phyloP scores from a whole-genome alignment of 2,113 vertebrate genomes.

The Gobio gobio region DNA sequence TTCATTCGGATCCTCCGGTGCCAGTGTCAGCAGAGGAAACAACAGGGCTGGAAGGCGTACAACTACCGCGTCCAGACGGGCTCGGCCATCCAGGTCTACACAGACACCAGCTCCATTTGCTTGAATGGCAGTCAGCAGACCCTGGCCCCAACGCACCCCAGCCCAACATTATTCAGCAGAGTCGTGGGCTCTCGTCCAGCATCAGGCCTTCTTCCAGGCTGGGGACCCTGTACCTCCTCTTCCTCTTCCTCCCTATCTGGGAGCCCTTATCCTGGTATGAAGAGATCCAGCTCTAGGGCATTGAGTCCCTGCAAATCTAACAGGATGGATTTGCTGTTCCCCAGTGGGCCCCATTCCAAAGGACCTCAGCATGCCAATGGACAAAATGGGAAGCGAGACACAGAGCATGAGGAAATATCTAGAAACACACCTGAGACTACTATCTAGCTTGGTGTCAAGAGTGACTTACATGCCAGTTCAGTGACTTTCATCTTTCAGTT shows the following conservation, averaged over 20 bases:
- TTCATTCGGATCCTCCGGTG: slow-evolving; percentile 91
- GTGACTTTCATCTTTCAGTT: background rate
- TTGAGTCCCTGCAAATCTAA: slow-evolving; percentile 32
- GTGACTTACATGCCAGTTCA: background rate
- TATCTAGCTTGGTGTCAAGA: slow-evolving; percentile 16
- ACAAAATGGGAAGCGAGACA: slow-evolving; percentile 31
- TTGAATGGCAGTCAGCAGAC: slow-evolving; percentile 90
- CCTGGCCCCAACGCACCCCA: slow-evolving; percentile 78
- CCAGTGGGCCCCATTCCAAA: background rate
- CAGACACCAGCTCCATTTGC: slow-evolving; percentile 83
- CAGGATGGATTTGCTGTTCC: slow-evolving; percentile 43
- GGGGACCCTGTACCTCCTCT: slow-evolving; percentile 45
- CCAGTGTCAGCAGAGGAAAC: slow-evolving; percentile 85
- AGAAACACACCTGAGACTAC: slow-evolving; percentile 35
- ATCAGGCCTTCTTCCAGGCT: slow-evolving; percentile 51
- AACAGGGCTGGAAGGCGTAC: slow-evolving; percentile 82
- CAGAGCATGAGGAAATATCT: background rate
- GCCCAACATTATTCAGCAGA: slow-evolving; percentile 44
- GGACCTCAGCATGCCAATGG: slow-evolving; percentile 16
- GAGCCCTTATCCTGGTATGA: slow-evolving; percentile 44
- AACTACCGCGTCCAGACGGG: slow-evolving; percentile 87
- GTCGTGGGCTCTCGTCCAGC: slow-evolving; percentile 14
- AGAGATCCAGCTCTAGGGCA: background rate
- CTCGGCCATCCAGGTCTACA: slow-evolving; percentile 81
- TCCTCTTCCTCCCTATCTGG: slow-evolving; percentile 46